Evolutionary conservation across 2,797 vertebrate genomes (phyloP).

Genomic region (Poecilia wingei): DNA sequence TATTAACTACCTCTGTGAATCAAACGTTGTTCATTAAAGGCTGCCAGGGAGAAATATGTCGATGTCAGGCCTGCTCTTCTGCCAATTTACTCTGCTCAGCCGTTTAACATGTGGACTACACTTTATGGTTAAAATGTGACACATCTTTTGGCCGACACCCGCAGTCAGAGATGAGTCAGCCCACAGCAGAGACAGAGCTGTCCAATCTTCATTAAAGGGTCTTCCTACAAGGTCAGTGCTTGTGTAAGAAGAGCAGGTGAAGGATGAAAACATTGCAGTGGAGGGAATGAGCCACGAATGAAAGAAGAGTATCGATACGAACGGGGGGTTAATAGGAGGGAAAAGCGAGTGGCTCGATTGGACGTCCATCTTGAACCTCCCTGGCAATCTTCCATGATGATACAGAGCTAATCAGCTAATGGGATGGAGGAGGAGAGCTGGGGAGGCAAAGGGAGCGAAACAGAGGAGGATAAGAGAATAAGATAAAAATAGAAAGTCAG

Average conservation of each 20-base stretch:
- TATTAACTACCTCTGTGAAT: conserved; percentile 43
- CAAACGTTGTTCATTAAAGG: conserved; percentile 55
- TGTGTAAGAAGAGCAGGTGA: conserved; percentile 13
- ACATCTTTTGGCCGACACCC: conserved; percentile 53
- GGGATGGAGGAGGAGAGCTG: conserved; percentile 43
- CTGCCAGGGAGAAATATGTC: conserved; percentile 33
- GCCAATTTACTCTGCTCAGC: conserved; percentile 44
- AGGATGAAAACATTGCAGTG: neutral
- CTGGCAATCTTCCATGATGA: conserved; percentile 34
- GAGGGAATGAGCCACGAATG: neutral
- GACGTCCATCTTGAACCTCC: conserved; percentile 34
- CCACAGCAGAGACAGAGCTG: conserved; percentile 19
- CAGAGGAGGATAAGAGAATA: conserved; percentile 4
- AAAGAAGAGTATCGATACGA: conserved; percentile 14
- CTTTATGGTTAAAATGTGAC: conserved; percentile 36
- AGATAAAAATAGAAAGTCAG: conserved; percentile 27
- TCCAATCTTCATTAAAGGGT: conserved; percentile 58
- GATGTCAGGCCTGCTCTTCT: conserved; percentile 23
- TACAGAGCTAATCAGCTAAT: conserved; percentile 78
- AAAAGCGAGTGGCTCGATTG: conserved; percentile 48
- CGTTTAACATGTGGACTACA: conserved; percentile 39
- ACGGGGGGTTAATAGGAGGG: conserved; percentile 30
- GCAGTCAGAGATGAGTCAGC: conserved; percentile 58
- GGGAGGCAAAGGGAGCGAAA: neutral
- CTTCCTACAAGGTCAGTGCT: conserved; percentile 52